Base-by-base conservation (phyloP, 2,113 vertebrate genomes). In the Callochromis pleurospilus region DNA sequence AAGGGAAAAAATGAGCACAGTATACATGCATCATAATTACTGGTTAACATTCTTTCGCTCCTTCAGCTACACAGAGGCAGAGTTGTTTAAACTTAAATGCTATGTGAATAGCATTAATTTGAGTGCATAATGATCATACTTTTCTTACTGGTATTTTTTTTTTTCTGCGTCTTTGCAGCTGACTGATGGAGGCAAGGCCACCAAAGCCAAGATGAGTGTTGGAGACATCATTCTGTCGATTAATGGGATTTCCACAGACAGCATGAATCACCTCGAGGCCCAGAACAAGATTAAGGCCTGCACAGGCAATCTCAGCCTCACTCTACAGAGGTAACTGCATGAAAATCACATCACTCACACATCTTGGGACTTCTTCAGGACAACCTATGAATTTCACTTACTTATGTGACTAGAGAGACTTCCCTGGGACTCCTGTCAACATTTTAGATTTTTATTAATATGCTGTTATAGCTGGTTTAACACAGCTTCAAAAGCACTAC, bases 281-380 rank as follows among this genome's bases (percentile, higher is more conserved):
- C 99, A 99, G 95, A 99, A 99, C 97, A 98, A 98, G 96, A 99
- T 99, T 89, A 99, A 99, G 94, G 97, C 97, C 7, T 98, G 98
- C 88, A 95, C 96, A 15, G 98, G 93, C 90, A 95, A 97, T 56
- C 95, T 99, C 94, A 97, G 94, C 94, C 97, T 99, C 96, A 98
- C 96, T 83, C 95, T 99, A 55, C 98, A 98, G 95, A 98, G 97
- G 98, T 99, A 97, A 97, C 90, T 60, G 56, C 80, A 73, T 65
- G 83, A 73, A 19, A 55, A 8, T 29, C 53, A 42, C 21, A 24
- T 77, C 45, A 17, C 49, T 14, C 51, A 21, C 81, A 65, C 33
- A 45, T 26, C 62, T 68, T 21, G 81, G 10, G 49, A 45, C 40
- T 26, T 51, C 49, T 54, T 15, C 24, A 45, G 6, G n/a, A 33